phyloP scores from a whole-genome alignment of 2,113 vertebrate genomes.

The Chaetodon trifascialis region DNA sequence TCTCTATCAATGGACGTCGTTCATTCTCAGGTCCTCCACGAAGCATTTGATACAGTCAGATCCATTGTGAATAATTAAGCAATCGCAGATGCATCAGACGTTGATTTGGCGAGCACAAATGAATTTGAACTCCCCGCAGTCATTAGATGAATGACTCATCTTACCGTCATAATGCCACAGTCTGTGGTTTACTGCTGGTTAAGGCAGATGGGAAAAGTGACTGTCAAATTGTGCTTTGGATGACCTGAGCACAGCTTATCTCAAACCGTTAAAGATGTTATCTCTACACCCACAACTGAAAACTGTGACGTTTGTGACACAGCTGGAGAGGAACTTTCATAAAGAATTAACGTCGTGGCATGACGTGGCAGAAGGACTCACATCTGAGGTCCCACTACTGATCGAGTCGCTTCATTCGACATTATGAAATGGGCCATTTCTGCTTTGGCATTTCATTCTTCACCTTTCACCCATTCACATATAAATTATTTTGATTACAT shows the following conservation, averaged over 20 bases:
- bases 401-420: not conserved
- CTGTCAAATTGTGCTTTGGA: conserved; percentile 13
- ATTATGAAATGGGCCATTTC: not conserved
- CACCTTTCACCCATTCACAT: not conserved
- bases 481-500: not conserved
- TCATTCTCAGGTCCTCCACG: not conserved
- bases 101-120: conserved; percentile 28
- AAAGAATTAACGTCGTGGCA: not conserved
- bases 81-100: conserved; percentile 27
- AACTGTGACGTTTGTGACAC: not conserved
- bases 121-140: not conserved
- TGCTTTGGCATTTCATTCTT: not conserved
- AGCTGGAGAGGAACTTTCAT: not conserved
- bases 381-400: not conserved
- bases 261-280: not conserved
- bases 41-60: conserved; percentile 15
- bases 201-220: conserved; percentile 33
- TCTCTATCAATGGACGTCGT: not conserved
- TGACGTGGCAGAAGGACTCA: not conserved
- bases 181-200: conserved; percentile 40
- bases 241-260: not conserved
- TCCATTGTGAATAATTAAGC: conserved; percentile 26
- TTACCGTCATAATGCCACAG: conserved; percentile 39
- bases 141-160: conserved; percentile 47
- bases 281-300: not conserved